Evolutionary conservation across 2,797 vertebrate genomes (phyloP), one percentile per base, ranked within the genome.

Genomic region (Momotus momota): DNA sequence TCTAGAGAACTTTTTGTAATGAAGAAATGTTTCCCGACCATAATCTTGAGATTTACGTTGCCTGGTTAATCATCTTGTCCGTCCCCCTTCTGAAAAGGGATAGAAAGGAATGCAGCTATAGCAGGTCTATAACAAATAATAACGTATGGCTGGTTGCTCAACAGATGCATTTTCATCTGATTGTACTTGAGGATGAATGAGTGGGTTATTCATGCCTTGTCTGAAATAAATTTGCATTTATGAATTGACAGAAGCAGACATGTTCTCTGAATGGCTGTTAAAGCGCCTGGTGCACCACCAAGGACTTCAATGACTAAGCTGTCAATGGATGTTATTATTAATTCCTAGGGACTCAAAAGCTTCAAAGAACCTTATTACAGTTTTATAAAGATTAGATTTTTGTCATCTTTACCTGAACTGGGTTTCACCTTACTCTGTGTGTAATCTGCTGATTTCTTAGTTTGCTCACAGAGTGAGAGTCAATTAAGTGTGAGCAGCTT

Each of bases 371-470:
- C 14, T 71, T 71, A 33, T 60, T 57, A 41, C 1, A 40, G 65
- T 54, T 91, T 78, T 65, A 70, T 67, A 58, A 88, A 83, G 45
- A 65, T 74, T n/a, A 86, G 38, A 35, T 81, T 91, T 95, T 74
- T 86, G 35, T 55, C 58, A 33, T 79, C 71, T 80, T 88, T 90
- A 75, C 70, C 33, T 69, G 65, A 75, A 65, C 61, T 58, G 46
- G 16, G 14, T 89, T 91, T 88, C 61, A 71, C 48, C 45, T 51
- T 41, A 38, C 27, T 41, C 21, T 78, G 8, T 58, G 41, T 86
- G 29, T 54, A 72, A 61, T 72, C n/a, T 21, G 82, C 38, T 65
- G 58, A 40, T 86, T 88, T 79, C 48, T 79, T 84, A 58, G 41
- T 75, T 93, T 94, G 62, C 62, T 90, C 41, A 58, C 9, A 71